Conservation (phyloP, 1,140 invertebrate genomes). For the Cyrtorhinus lividipennis region DNA sequence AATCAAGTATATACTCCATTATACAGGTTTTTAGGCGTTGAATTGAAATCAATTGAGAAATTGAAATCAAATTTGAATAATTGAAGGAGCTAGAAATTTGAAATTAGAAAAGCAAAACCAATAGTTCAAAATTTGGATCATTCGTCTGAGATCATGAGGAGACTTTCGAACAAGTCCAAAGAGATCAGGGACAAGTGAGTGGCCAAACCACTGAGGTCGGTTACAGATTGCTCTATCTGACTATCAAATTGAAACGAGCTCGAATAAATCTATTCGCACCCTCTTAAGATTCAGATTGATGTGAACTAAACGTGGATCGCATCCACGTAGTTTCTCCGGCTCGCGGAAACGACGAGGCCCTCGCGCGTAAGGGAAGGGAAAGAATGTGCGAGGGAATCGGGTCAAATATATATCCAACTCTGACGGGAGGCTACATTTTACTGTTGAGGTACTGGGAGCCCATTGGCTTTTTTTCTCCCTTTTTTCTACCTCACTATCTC, state of each 20-base stretch:
- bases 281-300: conserved; percentile 2
- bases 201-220: neutral
- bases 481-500: neutral
- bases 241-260: neutral
- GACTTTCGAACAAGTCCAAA: too few species aligned
- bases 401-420: neutral
- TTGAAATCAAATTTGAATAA: too few species aligned
- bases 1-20: too few species aligned
- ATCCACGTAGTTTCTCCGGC: neutral
- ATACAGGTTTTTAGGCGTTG: too few species aligned
- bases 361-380: neutral
- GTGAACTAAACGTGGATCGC: neutral
- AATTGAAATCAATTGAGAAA: too few species aligned
- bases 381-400: neutral
- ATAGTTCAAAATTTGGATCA: too few species aligned
- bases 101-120: too few species aligned
- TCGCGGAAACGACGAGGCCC: neutral
- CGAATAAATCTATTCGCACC: neutral
- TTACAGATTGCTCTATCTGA: neutral
- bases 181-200: too few species aligned
- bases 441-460: neutral
- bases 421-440: neutral
- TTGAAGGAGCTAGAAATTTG: too few species aligned
- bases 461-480: neutral
- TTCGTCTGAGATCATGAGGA: too few species aligned